A percentile compares a stretch with the other conserved stretches of the same genome.
These are phyloP conservation scores for Gymnobelideus leadbeateri DNA, from an alignment of 2,113 vertebrate genomes.

Conservation along the genomic window DNA sequence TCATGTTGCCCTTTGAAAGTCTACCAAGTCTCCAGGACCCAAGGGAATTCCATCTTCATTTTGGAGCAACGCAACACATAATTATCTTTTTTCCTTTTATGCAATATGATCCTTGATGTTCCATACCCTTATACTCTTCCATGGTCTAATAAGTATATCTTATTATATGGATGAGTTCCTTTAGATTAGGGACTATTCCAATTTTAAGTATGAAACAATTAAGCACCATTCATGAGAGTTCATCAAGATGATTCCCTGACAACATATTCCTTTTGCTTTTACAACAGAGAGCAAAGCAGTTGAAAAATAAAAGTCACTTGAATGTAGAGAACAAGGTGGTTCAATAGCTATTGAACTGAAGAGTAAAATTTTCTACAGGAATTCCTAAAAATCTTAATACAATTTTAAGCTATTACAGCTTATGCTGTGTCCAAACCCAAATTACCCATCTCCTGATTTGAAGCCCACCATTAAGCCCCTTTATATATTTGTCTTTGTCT, in stretches of 20 bases:
- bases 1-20: neutral
- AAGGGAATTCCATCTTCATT: neutral
- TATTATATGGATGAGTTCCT: neutral
- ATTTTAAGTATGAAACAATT: neutral
- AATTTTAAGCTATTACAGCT: neutral
- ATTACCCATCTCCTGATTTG: no score
- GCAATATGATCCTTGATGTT: neutral
- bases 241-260: neutral
- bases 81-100: neutral
- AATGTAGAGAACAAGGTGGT: neutral
- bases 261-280: neutral
- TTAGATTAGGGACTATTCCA: neutral
- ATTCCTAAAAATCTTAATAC: neutral
- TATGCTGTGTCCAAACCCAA: no score
- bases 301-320: neutral
- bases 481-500: no score
- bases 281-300: neutral
- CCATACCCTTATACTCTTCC: neutral
- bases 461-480: no score
- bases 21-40: neutral
- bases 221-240: neutral
- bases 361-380: neutral
- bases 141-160: neutral
- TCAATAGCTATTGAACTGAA: neutral
- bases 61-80: neutral